These are phyloP conservation scores for Drosophila quasianomalipes DNA, from an alignment of 2,888 invertebrate species.

Conservation along the genomic window DNA sequence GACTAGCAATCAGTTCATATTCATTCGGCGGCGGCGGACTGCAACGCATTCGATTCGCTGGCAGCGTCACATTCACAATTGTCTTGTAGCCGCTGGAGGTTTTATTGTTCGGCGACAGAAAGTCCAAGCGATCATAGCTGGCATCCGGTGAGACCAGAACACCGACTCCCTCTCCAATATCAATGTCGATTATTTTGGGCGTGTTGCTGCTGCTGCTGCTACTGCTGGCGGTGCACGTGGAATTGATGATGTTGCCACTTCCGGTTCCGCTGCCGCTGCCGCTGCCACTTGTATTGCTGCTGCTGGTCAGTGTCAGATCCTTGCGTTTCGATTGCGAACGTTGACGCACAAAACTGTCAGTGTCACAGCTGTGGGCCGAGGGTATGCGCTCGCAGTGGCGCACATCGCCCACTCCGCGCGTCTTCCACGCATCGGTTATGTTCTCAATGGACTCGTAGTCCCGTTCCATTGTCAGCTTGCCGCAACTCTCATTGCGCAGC, in stretches of 20 bases:
- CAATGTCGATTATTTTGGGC: conserved; percentile 81
- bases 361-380: conserved; percentile 47
- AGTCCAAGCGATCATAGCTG: conserved; percentile 92
- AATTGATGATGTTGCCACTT: conserved; percentile 3
- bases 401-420: conserved; percentile 91
- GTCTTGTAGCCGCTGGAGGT: conserved; percentile 90
- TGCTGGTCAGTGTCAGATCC: conserved; percentile 30
- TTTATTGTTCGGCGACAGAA: conserved; percentile 91
- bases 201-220: conserved; percentile 33
- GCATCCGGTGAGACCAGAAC: conserved; percentile 82
- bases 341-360: conserved; percentile 85
- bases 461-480: conserved; percentile 70
- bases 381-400: conserved; percentile 88
- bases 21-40: conserved; percentile 88
- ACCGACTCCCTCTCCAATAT: conserved; percentile 76
- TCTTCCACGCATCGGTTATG: conserved; percentile 92
- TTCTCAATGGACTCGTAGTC: conserved; percentile 92
- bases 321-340: conserved; percentile 85
- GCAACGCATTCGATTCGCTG: conserved; percentile 77
- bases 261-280: conserved; percentile 14
- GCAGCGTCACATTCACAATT: conserved; percentile 88
- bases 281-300: conserved; percentile 5
- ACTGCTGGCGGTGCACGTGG: neutral
- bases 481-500: conserved; percentile 79
- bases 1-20: conserved; percentile 90